Conservation (phyloP, 2,888 invertebrate genomes). For the Yponomeuta cagnagella region DNA sequence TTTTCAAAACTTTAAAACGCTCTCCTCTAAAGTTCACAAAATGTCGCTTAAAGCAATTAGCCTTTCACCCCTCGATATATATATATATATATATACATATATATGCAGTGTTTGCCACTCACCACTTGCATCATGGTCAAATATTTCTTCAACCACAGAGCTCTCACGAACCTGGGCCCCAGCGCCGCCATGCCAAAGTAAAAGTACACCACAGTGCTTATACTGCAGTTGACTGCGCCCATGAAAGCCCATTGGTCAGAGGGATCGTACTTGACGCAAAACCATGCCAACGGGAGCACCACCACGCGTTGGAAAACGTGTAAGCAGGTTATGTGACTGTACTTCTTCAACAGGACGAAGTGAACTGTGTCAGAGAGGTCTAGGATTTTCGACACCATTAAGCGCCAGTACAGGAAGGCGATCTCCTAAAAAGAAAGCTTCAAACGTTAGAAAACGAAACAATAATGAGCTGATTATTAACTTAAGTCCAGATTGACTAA, state of each 20-base stretch:
- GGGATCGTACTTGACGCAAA: constrained; percentile 81
- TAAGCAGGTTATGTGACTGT: constrained; percentile 85
- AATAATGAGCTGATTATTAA: too few species aligned
- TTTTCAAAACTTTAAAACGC: too few species aligned
- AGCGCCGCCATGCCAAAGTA: constrained; percentile 83
- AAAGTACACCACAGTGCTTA: constrained; percentile 84
- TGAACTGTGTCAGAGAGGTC: constrained; percentile 85
- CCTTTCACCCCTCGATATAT: too few species aligned
- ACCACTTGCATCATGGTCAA: constrained; percentile 85
- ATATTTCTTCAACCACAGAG: constrained; percentile 89
- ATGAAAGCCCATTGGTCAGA: constrained; percentile 83
- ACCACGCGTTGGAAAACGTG: constrained; percentile 89
- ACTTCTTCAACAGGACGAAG: constrained; percentile 86
- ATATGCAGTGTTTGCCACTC: constrained; percentile 27
- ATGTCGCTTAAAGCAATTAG: too few species aligned
- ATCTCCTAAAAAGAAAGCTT: constrained; percentile 19
- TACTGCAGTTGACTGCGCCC: constrained; percentile 79
- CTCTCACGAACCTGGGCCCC: constrained; percentile 80
- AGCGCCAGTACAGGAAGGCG: constrained; percentile 72
- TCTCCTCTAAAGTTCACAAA: too few species aligned
- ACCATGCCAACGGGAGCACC: constrained; percentile 82
- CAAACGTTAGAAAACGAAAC: too few species aligned
- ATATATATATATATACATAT: too few species aligned
- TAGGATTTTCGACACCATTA: constrained; percentile 81
- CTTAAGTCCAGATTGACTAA: too few species aligned